These are phyloP conservation scores for Bradypus variegatus DNA, from an alignment of 2,797 vertebrate genomes.

Conservation along the genomic window DNA sequence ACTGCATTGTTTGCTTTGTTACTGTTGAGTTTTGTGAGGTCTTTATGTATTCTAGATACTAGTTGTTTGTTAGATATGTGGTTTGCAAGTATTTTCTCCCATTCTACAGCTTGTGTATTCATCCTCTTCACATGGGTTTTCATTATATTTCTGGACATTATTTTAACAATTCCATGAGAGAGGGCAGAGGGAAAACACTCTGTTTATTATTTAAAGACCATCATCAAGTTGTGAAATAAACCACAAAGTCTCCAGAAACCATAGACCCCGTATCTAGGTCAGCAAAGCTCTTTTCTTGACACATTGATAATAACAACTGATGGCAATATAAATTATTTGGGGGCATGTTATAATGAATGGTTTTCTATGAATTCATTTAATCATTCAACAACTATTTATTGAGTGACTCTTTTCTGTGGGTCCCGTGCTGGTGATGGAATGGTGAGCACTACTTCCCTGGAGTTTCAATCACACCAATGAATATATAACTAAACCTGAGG, in stretches of 20 bases:
- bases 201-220: neutral
- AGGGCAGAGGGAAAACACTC: neutral
- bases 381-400: neutral
- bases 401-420: neutral
- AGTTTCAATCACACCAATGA: neutral
- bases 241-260: neutral
- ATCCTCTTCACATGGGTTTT: neutral
- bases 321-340: neutral
- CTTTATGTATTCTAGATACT: neutral
- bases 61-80: neutral
- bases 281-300: neutral
- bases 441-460: neutral
- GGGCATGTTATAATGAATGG: neutral
- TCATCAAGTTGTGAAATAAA: neutral
- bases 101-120: neutral
- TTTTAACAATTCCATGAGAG: neutral
- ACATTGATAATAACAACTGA: neutral
- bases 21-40: neutral
- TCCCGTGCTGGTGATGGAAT: neutral
- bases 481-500: neutral
- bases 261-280: neutral
- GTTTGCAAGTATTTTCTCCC: neutral
- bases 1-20: neutral
- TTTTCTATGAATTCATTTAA: neutral
- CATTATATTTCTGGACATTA: neutral